These are phyloP conservation scores for Heteropelma amictum DNA, from an alignment of 2,888 invertebrate genomes.

Conservation along the genomic window DNA sequence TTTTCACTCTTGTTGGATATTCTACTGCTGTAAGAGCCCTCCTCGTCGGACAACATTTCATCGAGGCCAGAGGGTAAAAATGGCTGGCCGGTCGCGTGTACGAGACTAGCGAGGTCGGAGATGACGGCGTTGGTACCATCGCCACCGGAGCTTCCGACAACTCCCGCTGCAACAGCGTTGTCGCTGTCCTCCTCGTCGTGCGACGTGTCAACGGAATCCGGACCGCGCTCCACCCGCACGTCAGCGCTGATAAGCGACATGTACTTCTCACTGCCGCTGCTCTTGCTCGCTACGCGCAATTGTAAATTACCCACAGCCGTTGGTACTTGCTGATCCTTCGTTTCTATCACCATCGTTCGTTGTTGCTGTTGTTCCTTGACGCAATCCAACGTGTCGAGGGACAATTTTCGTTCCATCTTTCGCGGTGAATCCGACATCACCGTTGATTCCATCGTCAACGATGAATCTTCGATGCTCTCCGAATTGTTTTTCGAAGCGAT, in stretches of 20 bases:
- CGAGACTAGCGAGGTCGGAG: conserved; percentile 78
- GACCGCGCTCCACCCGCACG: conserved; percentile 61
- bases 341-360: conserved; percentile 69
- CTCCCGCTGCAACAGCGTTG: conserved; percentile 55
- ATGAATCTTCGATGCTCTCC: conserved; percentile 51
- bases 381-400: conserved; percentile 68
- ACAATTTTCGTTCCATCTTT: conserved; percentile 55
- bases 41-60: conserved; percentile 75
- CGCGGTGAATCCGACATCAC: conserved; percentile 53
- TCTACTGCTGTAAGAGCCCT: conserved; percentile 94
- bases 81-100: conserved; percentile 73
- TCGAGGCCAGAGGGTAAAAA: conserved; percentile 73
- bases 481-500: conserved; percentile 61
- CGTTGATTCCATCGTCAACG: conserved; percentile 49
- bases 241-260: conserved; percentile 52
- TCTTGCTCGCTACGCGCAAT: conserved; percentile 66
- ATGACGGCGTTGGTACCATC: conserved; percentile 76
- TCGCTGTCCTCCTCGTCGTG: conserved; percentile 76
- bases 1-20: conserved; percentile 96
- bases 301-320: conserved; percentile 56
- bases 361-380: conserved; percentile 69
- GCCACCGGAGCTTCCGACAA: conserved; percentile 67
- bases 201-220: conserved; percentile 74
- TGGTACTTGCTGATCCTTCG: conserved; percentile 71
- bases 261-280: conserved; percentile 57